Percentiles rank a stretch among this genome's conserved stretches.
These are phyloP conservation scores for Atopsyche davidsoni DNA, from an alignment of 1,140 invertebrate genomes.

Conservation along the genomic window DNA sequence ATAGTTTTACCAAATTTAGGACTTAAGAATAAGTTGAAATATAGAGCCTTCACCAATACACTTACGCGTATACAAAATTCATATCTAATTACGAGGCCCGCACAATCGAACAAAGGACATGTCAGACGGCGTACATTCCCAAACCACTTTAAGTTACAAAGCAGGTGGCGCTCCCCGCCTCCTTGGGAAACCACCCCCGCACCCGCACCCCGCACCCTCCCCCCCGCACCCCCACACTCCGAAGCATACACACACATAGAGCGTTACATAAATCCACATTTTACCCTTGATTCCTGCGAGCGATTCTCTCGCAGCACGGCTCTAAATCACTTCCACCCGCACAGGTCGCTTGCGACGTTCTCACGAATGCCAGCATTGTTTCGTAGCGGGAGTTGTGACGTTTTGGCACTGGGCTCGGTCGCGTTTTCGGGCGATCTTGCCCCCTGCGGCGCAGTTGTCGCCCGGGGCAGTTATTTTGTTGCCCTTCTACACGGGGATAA, in stretches of 20 bases:
- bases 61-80: conserved; percentile 21
- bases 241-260: conserved; percentile 24
- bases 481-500: conserved; percentile 28
- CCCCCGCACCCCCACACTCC: background rate
- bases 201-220: conserved; percentile 11
- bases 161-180: conserved; percentile 13
- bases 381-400: background rate
- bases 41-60: no score
- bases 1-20: no score
- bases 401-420: background rate
- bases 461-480: conserved; percentile 31
- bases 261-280: conserved; percentile 30
- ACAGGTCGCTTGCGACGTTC: conserved; percentile 9
- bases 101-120: conserved; percentile 31
- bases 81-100: conserved; percentile 26
- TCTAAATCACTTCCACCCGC: conserved; percentile 16
- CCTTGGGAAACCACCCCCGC: background rate
- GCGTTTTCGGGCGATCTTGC: conserved; percentile 1
- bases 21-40: no score
- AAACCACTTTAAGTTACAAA: conserved; percentile 23
- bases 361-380: background rate
- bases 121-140: conserved; percentile 23
- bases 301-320: conserved; percentile 13
- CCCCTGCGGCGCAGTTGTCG: conserved; percentile 2
- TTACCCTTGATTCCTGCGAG: conserved; percentile 26